Conservation (phyloP, 92 coral and sea anemone genomes). For the Desmophyllum pertusum region DNA sequence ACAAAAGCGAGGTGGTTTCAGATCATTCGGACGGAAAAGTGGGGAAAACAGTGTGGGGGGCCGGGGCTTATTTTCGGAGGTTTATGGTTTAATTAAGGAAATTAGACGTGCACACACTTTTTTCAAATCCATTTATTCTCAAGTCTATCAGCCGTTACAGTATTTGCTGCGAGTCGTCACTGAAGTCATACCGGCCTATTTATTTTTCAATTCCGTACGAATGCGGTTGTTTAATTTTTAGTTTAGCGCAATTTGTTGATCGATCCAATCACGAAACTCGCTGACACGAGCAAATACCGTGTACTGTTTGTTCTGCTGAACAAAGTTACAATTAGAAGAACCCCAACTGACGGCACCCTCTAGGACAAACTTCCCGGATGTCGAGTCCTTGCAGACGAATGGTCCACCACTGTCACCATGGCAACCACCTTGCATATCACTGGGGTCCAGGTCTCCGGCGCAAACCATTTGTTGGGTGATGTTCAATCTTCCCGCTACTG, state of each 20-base stretch:
- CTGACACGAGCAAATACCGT: conserved; percentile 61
- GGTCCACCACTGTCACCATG: conserved; percentile 71
- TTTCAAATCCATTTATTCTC: background rate
- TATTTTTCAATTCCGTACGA: background rate
- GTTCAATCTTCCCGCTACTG: conserved; percentile 1
- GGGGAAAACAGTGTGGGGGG: too few species aligned
- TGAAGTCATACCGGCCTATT: background rate
- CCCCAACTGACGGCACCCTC: conserved; percentile 70
- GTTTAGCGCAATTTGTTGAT: conserved; percentile 8
- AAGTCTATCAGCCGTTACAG: background rate
- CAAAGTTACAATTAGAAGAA: conserved; percentile 45
- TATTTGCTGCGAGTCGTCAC: background rate
- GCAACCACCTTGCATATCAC: conserved; percentile 53
- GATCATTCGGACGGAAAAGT: too few species aligned
- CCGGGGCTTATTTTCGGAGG: too few species aligned
- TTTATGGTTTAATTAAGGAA: too few species aligned
- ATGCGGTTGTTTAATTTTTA: background rate
- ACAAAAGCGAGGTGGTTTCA: too few species aligned
- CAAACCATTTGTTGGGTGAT: conserved; percentile 47
- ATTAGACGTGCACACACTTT: background rate
- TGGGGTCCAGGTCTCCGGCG: conserved; percentile 54
- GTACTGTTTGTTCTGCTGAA: conserved; percentile 46
- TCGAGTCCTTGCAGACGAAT: conserved; percentile 59
- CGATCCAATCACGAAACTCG: conserved; percentile 56
- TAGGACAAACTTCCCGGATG: conserved; percentile 40